These are phyloP conservation scores for Nannospalax galili DNA, from an alignment of 2,113 vertebrate species.

Conservation along the genomic window DNA sequence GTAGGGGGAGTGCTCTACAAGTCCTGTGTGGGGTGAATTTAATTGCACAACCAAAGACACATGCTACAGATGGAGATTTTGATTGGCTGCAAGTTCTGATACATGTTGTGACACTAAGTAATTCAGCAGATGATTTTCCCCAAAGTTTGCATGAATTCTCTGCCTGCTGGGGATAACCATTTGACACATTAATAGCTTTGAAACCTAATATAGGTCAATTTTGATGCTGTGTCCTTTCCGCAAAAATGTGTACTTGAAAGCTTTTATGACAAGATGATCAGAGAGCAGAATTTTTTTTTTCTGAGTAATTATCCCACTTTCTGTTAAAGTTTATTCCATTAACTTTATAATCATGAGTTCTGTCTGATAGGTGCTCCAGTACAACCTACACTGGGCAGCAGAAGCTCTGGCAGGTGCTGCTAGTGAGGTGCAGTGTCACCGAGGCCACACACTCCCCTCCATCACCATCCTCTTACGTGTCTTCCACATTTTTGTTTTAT, in stretches of 20 bases:
- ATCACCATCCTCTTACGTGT: background rate
- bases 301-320: conserved; percentile 71
- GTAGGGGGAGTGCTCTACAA: background rate
- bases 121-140: conserved; percentile 70
- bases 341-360: conserved; percentile 67
- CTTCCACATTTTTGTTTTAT: background rate
- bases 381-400: background rate
- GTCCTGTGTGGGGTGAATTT: background rate
- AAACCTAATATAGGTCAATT: conserved; percentile 77
- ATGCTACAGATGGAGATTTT: conserved; percentile 24
- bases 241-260: conserved; percentile 72
- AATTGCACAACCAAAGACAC: conserved; percentile 8
- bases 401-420: background rate
- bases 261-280: conserved; percentile 78
- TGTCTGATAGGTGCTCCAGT: conserved; percentile 61
- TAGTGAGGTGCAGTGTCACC: background rate
- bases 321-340: conserved; percentile 71
- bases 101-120: conserved; percentile 66
- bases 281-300: conserved; percentile 74
- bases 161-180: conserved; percentile 61
- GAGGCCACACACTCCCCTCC: background rate
- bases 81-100: conserved; percentile 59
- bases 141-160: conserved; percentile 46
- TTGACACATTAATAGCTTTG: conserved; percentile 76
- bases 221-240: conserved; percentile 72